Percentiles rank a stretch among this genome's conserved stretches.
Conservation (phyloP, 2,888 invertebrate species). For the Trachelus stipa region DNA sequence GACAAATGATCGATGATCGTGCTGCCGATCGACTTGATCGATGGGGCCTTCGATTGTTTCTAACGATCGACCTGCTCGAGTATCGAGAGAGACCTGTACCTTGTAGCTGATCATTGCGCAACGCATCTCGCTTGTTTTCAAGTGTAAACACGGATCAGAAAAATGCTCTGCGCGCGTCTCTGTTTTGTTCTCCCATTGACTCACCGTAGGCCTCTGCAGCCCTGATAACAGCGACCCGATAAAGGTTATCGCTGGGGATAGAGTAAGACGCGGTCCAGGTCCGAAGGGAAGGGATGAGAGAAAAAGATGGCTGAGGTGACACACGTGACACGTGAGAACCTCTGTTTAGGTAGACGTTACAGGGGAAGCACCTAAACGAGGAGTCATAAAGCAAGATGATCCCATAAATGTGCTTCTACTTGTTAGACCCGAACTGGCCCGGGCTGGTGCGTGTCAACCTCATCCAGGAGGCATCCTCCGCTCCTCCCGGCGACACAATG, state of each 20-base stretch:
- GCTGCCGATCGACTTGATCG: slow-evolving; percentile 37
- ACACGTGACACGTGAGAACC: not conserved
- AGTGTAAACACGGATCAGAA: not conserved
- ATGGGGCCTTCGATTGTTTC: slow-evolving; percentile 45
- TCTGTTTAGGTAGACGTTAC: not conserved
- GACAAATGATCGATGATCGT: slow-evolving; percentile 41
- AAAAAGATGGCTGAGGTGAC: not conserved
- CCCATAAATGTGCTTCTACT: slow-evolving; percentile 47
- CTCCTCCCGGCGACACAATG: slow-evolving; percentile 35
- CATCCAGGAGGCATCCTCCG: slow-evolving; percentile 33
- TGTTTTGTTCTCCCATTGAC: not conserved
- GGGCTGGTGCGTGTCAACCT: slow-evolving; percentile 35
- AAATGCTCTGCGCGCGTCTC: not conserved
- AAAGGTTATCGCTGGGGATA: not conserved
- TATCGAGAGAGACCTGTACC: not conserved
- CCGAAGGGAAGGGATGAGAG: not conserved
- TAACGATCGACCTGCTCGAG: slow-evolving; percentile 35
- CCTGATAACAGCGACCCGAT: not conserved
- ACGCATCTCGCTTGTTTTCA: not conserved
- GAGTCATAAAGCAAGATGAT: slow-evolving; percentile 47
- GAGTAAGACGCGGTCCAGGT: not conserved
- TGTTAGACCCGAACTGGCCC: slow-evolving; percentile 36
- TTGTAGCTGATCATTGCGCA: not conserved
- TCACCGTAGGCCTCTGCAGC: not conserved
- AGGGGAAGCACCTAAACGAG: slow-evolving; percentile 33